phyloP scores from a whole-genome alignment of 2,113 vertebrate species.

The Abramis brama region DNA sequence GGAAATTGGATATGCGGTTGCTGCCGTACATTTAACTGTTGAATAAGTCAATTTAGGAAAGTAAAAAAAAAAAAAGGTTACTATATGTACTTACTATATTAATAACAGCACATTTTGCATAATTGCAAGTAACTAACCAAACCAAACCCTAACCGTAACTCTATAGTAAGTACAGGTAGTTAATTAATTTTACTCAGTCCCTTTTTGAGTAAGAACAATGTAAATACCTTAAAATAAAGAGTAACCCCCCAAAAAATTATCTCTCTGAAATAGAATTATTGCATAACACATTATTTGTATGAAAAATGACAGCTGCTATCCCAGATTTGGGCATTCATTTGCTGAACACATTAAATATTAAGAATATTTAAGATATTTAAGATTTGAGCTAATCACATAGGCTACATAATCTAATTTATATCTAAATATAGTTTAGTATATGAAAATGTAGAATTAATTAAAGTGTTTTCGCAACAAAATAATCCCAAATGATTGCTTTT shows the following conservation, averaged over 20 bases:
- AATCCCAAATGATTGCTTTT: background rate
- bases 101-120: too few relatives aligned
- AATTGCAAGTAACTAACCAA: too few relatives aligned
- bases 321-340: background rate
- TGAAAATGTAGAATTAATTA: background rate
- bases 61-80: background rate
- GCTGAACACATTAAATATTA: background rate
- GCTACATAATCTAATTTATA: background rate
- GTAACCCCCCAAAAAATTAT: too few relatives aligned
- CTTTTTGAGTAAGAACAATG: too few relatives aligned
- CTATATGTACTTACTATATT: too few relatives aligned
- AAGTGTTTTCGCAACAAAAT: background rate
- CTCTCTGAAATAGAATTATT: background rate
- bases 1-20: constrained; percentile 64
- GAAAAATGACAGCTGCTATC: background rate
- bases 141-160: too few relatives aligned
- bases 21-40: constrained; percentile 65
- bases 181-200: too few relatives aligned
- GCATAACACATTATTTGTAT: background rate
- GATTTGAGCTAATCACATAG: background rate
- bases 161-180: too few relatives aligned
- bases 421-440: background rate
- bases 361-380: too few relatives aligned
- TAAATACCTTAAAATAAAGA: too few relatives aligned
- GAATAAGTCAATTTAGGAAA: constrained; percentile 49